Base-by-base conservation (phyloP, 2,797 vertebrate species). In the Girardinus metallicus region DNA sequence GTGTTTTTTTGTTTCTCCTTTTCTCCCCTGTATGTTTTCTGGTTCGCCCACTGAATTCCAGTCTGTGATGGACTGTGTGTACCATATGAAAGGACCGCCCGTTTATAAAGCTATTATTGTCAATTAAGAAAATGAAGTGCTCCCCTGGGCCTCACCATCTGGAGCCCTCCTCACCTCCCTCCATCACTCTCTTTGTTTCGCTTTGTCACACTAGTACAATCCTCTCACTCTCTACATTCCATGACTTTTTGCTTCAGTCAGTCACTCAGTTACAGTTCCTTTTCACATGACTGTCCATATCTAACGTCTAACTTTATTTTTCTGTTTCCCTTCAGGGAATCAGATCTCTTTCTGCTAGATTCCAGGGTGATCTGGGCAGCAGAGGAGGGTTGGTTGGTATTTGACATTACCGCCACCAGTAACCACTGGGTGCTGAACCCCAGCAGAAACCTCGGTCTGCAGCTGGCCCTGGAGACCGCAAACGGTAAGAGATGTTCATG, bases 401-500 rank as follows among this genome's bases (percentile, higher is more conserved):
- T 99, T 41, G 98, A 99, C 84, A 97, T 99, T 70, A 99, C 98
- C 0, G 97, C 96, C 74, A 99, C 98, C 88, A 99, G 98, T 84
- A 99, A 99, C 94, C 98, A 98, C 93, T 99, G 98, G 98, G 98
- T 99, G 83, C 95, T 99, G 88, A 98, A 99, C 87, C 98, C 98
- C 0, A 96, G 96, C 16, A 97, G 97, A 87, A 99, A 99, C 85
- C 95, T 99, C 23, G 98, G 98, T 72, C 95, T 99, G 39, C 98
- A 99, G 94, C 96, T 99, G 6, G 97, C 97, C 0, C 95, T 99
- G 91, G 98, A 99, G 86, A 97, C 95, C 55, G 78, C 94, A 13
- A 97, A 96, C 0, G 97, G 98, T 99, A 93, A 96, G 97, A 72
- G 46, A 74, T 55, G 47, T 16, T 34, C 23, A 68, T 47, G 46